Percentiles rank a stretch among this genome's conserved stretches.
Evolutionary conservation across 2,888 invertebrate genomes (phyloP).

Genomic region (Noctuana brunneofusca): DNA sequence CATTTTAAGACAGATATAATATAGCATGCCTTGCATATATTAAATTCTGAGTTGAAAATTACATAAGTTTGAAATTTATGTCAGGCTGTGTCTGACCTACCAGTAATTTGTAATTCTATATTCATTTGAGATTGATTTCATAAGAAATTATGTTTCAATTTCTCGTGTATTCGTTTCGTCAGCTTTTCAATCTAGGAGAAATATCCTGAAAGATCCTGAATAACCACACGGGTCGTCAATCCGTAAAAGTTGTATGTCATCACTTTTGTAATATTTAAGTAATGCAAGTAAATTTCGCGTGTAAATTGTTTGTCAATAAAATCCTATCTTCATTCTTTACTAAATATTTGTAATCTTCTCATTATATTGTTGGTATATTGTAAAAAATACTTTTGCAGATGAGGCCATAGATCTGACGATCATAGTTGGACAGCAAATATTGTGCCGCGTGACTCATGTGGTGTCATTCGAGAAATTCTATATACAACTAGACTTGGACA

Average conservation of each 20-base stretch:
- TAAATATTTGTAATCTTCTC: no score
- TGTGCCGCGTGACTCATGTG: conserved; percentile 70
- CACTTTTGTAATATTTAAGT: no score
- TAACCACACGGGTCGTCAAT: conserved; percentile 4
- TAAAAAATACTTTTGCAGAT: conserved; percentile 58
- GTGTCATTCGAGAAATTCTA: conserved; percentile 68
- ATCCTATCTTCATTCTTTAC: no score
- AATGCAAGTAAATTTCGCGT: no score
- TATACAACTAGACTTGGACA: conserved; percentile 70
- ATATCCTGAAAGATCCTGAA: conserved; percentile 3
- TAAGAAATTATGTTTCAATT: conserved; percentile 5
- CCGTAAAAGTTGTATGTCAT: no score
- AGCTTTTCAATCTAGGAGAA: conserved; percentile 5
- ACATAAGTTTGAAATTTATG: not conserved
- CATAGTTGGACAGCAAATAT: conserved; percentile 72
- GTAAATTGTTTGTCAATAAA: no score
- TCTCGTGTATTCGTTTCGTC: not conserved
- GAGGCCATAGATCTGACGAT: conserved; percentile 76
- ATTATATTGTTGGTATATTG: no score
- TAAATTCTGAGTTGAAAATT: conserved; percentile 4
- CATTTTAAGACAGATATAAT: conserved; percentile 36
- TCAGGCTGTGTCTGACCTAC: not conserved
- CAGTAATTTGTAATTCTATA: not conserved
- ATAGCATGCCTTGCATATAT: conserved; percentile 19
- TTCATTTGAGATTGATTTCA: not conserved